These are phyloP conservation scores for Dinocampus coccinellae DNA, from an alignment of 2,888 invertebrate species.

Conservation along the genomic window DNA sequence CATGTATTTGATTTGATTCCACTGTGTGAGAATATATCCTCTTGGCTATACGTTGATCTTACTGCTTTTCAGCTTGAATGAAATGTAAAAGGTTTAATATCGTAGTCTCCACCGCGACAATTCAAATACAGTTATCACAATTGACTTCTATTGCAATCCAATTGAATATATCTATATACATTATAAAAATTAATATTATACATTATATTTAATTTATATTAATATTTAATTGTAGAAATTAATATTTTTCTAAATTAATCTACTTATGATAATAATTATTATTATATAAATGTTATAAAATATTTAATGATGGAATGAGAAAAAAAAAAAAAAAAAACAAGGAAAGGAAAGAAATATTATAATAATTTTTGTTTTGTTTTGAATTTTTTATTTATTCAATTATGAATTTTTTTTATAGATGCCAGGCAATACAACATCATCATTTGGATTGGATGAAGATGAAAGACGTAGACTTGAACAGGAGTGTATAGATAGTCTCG, in stretches of 20 bases:
- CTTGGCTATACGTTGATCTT: neutral
- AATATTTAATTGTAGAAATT: too few species aligned
- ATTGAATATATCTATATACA: neutral
- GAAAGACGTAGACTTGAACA: constrained; percentile 53
- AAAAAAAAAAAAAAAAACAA: too few species aligned
- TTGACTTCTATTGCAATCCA: neutral
- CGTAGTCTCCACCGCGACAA: neutral
- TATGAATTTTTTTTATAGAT: constrained; percentile 46
- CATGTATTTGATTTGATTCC: neutral
- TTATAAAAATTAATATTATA: too few species aligned
- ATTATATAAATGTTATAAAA: too few species aligned
- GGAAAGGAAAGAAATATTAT: too few species aligned
- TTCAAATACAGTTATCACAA: neutral
- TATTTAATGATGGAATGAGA: too few species aligned
- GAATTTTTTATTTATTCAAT: too few species aligned
- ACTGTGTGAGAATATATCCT: neutral
- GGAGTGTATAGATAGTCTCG: constrained; percentile 53
- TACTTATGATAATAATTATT: too few species aligned
- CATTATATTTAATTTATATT: too few species aligned
- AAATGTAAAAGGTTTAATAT: neutral
- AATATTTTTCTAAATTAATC: too few species aligned
- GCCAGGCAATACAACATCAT: constrained; percentile 55
- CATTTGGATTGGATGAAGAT: constrained; percentile 57
- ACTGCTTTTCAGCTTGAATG: neutral
- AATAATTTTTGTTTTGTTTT: too few species aligned